Conservation (phyloP, 2,888 invertebrate genomes). For the Pecten maximus region DNA sequence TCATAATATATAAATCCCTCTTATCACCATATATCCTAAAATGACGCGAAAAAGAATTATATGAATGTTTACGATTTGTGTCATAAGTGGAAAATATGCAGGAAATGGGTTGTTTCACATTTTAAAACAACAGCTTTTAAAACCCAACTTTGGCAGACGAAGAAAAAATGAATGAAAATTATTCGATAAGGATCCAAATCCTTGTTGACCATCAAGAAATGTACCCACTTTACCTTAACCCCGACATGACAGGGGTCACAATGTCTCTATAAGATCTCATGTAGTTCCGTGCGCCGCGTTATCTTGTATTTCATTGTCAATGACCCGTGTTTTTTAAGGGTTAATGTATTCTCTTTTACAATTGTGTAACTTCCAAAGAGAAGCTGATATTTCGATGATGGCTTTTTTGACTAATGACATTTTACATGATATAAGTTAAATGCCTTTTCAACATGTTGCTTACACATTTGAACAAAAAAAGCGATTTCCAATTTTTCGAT, state of each 20-base stretch:
- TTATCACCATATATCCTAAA: neutral
- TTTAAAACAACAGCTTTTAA: neutral
- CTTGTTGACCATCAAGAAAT: constrained; percentile 16
- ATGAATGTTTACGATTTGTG: constrained; percentile 17
- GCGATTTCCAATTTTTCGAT: neutral
- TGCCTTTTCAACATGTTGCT: constrained; percentile 23
- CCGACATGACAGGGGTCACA: constrained; percentile 14
- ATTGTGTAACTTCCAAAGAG: constrained; percentile 22
- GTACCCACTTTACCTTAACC: constrained; percentile 26
- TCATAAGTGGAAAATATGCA: neutral
- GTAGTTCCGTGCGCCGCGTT: constrained; percentile 18
- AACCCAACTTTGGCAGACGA: neutral
- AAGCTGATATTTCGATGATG: constrained; percentile 30
- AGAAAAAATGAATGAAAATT: neutral
- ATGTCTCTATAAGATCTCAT: neutral
- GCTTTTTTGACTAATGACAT: constrained; percentile 20
- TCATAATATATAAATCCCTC: neutral
- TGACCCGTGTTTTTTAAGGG: constrained; percentile 38
- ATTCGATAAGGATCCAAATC: constrained; percentile 2
- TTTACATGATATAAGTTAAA: constrained; percentile 20
- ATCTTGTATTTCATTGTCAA: constrained; percentile 37
- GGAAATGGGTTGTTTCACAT: constrained; percentile 21
- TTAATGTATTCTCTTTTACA: neutral
- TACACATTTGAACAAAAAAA: constrained; percentile 25
- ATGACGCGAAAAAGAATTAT: neutral